A percentile compares a stretch with the other conserved stretches of the same genome.
These are phyloP conservation scores for Schlechtendalia chinensis DNA, from an alignment of 1,140 invertebrate species.

Conservation along the genomic window DNA sequence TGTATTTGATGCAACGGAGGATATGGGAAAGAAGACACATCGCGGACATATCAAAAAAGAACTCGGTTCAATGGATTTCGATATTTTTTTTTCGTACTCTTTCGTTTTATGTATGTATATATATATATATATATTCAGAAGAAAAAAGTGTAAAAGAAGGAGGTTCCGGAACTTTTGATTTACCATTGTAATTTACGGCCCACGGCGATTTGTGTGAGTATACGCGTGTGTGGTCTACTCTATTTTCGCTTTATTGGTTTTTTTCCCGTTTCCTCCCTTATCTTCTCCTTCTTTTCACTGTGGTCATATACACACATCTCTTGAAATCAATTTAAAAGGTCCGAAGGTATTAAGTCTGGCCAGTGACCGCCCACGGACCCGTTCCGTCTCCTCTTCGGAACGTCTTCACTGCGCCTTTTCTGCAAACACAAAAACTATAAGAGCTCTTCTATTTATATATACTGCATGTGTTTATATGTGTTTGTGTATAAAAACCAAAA, in stretches of 20 bases:
- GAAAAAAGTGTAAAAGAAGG: background rate
- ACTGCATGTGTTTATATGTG: background rate
- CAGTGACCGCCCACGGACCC: constrained; percentile 14
- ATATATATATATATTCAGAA: background rate
- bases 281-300: constrained; percentile 4
- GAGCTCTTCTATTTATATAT: background rate
- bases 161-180: constrained; percentile 31
- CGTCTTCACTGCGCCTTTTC: background rate
- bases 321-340: constrained; percentile 48
- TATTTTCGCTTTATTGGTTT: constrained; percentile 47
- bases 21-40: no score
- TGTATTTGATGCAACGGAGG: background rate
- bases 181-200: constrained; percentile 36
- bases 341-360: constrained; percentile 29
- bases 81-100: background rate
- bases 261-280: background rate
- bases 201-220: background rate
- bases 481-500: background rate
- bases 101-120: no score
- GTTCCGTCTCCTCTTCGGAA: background rate
- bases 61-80: constrained; percentile 8
- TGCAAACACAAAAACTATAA: background rate
- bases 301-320: constrained; percentile 7
- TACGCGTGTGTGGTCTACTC: background rate
- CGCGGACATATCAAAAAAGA: background rate